Evolutionary conservation across 2,113 vertebrate genomes (phyloP), one percentile per base, ranked within the genome.

Genomic region (Malurus alboscapulatus): DNA sequence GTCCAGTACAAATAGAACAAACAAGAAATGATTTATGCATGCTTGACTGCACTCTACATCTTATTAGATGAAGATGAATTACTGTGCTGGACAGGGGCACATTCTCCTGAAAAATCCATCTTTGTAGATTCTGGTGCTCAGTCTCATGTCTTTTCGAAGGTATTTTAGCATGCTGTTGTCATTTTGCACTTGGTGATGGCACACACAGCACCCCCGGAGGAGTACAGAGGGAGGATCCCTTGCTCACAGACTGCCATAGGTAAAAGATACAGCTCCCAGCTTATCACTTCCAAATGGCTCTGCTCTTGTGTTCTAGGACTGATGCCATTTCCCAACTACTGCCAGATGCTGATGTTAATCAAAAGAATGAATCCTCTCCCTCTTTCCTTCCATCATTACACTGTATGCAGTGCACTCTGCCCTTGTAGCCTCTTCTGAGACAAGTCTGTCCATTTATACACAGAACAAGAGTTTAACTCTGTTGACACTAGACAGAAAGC

Each of bases 31-130:
- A 94, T 93, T 94, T 92, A 91, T 94, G 73, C 59, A 89, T 8
- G 34, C 65, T 87, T 80, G 68, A 92, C 48, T 86, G 47, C 53
- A 53, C 86, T 88, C 47, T 90, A 0, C 48, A 81, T 57, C 42
- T 95, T 93, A 90, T 17, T 85, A 93, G 84, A 86, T 93, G 68
- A 95, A 94, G 92, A 93, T 44, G 30, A 91, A 94, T 90, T 72
- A 76, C 57, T 80, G 16, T 48, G 38, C 51, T 81, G 58, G 79
- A 71, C 29, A 89, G 85, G 48, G 61, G 82, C 59, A 84, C 26
- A 27, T 61, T 87, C 78, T 81, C 62, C 19, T 30, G 15, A 90
- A 94, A 95, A 93, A 93, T 88, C 74, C 69, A 87, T 93, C 81
- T 95, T 90, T 74, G 55, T 84, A 92, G 57, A 66, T 91, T 88